phyloP scores from a whole-genome alignment of 2,797 vertebrate species.

The Acrossocheilus fasciatus region DNA sequence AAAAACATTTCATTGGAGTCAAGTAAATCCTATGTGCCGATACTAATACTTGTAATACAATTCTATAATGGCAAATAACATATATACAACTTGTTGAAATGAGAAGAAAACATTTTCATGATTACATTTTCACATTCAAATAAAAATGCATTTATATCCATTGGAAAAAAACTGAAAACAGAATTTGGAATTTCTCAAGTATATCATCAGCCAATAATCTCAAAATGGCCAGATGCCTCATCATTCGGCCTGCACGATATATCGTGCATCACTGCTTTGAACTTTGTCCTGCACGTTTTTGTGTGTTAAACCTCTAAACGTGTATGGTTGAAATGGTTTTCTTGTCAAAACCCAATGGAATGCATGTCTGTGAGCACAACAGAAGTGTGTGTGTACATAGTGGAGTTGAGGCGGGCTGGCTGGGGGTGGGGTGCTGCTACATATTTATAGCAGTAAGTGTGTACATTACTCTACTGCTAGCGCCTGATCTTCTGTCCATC shows the following conservation, averaged over 20 bases:
- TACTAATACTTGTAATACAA: no score
- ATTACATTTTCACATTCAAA: not conserved
- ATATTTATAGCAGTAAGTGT: constrained; percentile 58
- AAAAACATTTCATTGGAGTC: no score
- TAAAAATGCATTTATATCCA: not conserved
- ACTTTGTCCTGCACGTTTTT: constrained; percentile 15
- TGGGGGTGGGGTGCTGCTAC: constrained; percentile 45
- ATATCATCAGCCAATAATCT: not conserved
- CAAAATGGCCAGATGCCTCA: not conserved
- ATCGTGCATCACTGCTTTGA: not conserved
- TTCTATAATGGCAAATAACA: no score
- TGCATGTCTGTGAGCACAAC: constrained; percentile 30
- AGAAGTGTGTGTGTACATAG: constrained; percentile 18
- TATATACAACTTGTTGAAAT: not conserved
- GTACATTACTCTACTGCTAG: constrained; percentile 45
- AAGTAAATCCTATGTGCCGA: no score
- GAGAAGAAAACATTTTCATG: not conserved
- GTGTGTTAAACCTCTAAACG: constrained; percentile 30
- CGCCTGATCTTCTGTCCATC: constrained; percentile 40
- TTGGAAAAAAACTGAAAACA: not conserved
- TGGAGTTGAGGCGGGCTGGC: constrained; percentile 13
- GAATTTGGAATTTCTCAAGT: not conserved
- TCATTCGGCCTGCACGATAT: not conserved
- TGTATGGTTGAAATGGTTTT: constrained; percentile 45
- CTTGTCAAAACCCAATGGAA: constrained; percentile 38